These are phyloP conservation scores for Naja naja DNA, from an alignment of 2,113 vertebrate genomes.

Conservation along the genomic window DNA sequence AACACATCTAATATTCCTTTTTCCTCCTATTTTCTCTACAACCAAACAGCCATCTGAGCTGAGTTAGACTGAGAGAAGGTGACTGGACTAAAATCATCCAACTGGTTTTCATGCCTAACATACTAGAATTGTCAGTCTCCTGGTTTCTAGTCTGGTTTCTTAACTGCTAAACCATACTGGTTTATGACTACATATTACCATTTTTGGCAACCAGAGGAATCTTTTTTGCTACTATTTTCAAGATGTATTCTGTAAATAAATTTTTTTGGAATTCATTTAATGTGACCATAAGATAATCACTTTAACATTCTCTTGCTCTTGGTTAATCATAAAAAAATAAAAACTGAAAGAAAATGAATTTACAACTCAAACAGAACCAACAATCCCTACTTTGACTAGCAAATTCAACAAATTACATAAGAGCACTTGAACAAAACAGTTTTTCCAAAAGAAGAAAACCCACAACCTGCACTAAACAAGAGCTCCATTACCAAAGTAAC, in stretches of 20 bases:
- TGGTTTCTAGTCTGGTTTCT: no score
- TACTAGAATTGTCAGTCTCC: no score
- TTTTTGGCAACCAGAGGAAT: background rate
- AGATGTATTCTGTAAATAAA: constrained; percentile 20
- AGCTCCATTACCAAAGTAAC: no score
- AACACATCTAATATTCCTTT: no score
- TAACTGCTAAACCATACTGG: no score
- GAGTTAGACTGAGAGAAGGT: no score
- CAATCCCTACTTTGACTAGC: background rate
- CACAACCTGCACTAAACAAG: no score
- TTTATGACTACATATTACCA: background rate
- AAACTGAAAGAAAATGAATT: background rate
- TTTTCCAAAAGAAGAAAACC: background rate
- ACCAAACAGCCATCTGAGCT: no score
- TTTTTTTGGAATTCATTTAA: background rate
- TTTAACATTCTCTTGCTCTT: constrained; percentile 15
- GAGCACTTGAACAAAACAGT: background rate
- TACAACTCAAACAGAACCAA: background rate
- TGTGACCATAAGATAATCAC: background rate
- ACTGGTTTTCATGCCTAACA: no score
- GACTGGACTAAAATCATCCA: no score
- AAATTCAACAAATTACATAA: background rate
- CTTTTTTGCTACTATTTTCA: constrained; percentile 13
- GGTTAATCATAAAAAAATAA: background rate
- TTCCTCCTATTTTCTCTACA: no score